A percentile compares a stretch with the other conserved stretches of the same genome.
Evolutionary conservation across 2,113 vertebrate species (phyloP).

Genomic region (Gavia stellata): DNA sequence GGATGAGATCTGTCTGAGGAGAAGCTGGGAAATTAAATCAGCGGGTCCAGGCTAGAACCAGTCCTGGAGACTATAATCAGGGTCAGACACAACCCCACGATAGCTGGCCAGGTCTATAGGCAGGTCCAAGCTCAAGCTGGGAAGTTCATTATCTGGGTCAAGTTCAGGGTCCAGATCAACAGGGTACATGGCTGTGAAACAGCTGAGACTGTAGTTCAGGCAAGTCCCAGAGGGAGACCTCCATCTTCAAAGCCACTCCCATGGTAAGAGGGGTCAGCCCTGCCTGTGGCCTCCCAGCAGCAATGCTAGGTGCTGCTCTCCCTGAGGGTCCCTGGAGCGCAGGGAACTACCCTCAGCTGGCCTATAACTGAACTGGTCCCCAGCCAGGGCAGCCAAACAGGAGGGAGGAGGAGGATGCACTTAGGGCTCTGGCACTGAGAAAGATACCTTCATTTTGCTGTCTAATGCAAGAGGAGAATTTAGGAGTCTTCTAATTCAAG

Average conservation of each 20-base stretch:
- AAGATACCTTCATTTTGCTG: background rate
- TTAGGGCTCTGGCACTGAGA: background rate
- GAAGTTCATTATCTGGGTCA: background rate
- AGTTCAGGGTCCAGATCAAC: background rate
- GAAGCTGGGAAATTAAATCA: background rate
- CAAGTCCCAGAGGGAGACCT: background rate
- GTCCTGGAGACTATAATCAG: background rate
- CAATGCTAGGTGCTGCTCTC: background rate
- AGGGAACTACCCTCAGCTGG: background rate
- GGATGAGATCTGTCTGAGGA: background rate
- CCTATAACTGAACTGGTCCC: background rate
- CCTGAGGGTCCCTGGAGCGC: background rate
- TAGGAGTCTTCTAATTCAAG: background rate
- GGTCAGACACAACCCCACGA: background rate
- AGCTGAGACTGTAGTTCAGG: background rate
- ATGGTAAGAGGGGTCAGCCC: background rate
- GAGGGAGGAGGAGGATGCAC: background rate
- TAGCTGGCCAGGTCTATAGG: background rate
- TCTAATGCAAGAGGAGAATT: background rate
- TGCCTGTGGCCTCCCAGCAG: background rate
- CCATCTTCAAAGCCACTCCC: background rate
- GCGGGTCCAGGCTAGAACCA: background rate
- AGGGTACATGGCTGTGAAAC: background rate
- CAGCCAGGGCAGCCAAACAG: accelerated
- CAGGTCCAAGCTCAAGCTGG: background rate